Evolutionary conservation across 2,797 vertebrate species (phyloP), one percentile per base, ranked within the genome.

Genomic region (Eutrigla gurnardus): DNA sequence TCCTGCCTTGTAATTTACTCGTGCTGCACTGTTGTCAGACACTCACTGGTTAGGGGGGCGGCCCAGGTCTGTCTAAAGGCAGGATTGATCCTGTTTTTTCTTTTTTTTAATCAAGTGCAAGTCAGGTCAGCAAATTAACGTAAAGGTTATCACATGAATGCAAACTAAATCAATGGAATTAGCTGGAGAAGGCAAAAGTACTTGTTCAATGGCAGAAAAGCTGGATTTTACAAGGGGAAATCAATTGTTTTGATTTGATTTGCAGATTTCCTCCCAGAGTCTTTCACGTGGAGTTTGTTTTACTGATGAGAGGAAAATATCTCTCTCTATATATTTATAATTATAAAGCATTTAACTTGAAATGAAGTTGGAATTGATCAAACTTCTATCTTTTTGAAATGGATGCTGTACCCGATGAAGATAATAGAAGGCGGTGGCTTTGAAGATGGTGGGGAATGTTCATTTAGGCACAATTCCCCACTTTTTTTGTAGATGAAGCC

Each of bases 1-100:
- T 73, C 33, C 77, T 77, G 80, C 84, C 85, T 82, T 89, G 85
- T 93, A 89, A 92, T 93, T 92, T 80, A 83, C 66, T 61, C 1
- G 4, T 36, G 65, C 81, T 65, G 47, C 75, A 39, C 59, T 4
- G 7, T 84, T 12, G 81, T 84, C 63, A 82, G 66, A 80, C 82
- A 3, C 57, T 58, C 12, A 7, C 62, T 65, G 47, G 53, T 77
- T 45, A 47, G 65, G 70, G 57, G 72, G 68, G 63, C 15, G 79
- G 18, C 40, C 52, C 0, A 10, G 10, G 36, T 12, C 64, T 10
- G 17, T 18, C 73, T 64, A 0, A 9, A 18, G 17, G 13, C 63
- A 35, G 35, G 3, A 82, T 65, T 53, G 46, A 78, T 70, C 59
- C 42, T 6, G 49, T 13, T 14, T 18, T 11, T 25, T 25, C 25